Evolutionary conservation across 2,888 invertebrate species (phyloP), one percentile per base, ranked within the genome.

Genomic region (Tineola bisselliella): DNA sequence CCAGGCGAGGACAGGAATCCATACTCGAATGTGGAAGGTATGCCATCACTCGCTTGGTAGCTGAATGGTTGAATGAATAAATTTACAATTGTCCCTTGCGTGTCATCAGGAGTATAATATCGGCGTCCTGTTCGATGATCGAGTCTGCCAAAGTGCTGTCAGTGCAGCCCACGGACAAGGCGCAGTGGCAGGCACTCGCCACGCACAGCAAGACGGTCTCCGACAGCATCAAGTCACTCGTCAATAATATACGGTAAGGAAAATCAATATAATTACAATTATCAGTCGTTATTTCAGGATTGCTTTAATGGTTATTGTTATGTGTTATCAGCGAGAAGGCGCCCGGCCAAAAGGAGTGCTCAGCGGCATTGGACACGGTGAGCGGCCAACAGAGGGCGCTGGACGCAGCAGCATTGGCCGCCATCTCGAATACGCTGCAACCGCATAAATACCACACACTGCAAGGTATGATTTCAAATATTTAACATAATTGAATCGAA

Each of bases 321-420:
- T 52, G 10, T 52, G 11, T 17, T 17, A 15, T 0, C 71, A 93
- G 95, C 61, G 98, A 98, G 73, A 95, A 95, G 69, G 97, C 98
- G 0, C 99, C 99, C 0, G 99, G 99, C 0, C 98, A 98, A 77
- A 91, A 92, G 4, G 99, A 99, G 77, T 97, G 99, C 76, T 93
- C 95, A 56, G 89, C 90, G 0, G 95, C 95, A 0, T 89, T 97
- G 44, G 93, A 95, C 38, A 91, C 91, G 0, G 84, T 99, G 8
- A 91, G 90, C 65, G 88, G 89, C 0, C 91, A 93, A 66, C 91
- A 96, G 6, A 89, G 94, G 0, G 93, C 94, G 61, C 82, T 99
- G 61, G 97, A 98, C 78, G 93, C 94, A 64, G 94, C 94, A 0
- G 93, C 94, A 2, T 88, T 98, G 73, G 93, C 94, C 62, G 95